phyloP scores from a whole-genome alignment of 30 jellyfish, hydroid and myxozoan genomes.

The Catostylus mosaicus region DNA sequence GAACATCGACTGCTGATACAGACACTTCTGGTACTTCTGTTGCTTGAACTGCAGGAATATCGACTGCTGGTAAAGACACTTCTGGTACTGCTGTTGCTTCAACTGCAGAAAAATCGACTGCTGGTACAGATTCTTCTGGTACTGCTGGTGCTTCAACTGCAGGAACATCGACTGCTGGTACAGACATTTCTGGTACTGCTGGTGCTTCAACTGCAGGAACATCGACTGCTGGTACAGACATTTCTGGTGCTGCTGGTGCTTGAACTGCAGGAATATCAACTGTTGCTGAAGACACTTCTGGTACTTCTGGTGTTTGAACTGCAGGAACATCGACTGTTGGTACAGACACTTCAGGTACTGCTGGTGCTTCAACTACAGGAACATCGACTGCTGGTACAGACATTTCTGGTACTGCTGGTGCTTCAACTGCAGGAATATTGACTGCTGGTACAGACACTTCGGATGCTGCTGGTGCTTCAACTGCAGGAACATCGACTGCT shows the following conservation, averaged over 20 bases:
- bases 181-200: background rate
- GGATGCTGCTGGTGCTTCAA: too few relatives aligned
- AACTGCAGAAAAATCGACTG: background rate
- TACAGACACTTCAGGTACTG: background rate
- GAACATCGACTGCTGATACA: background rate
- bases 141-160: background rate
- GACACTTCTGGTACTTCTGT: background rate
- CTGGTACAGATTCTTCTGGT: background rate
- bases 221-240: background rate
- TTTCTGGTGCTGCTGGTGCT: background rate
- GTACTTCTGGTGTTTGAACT: background rate
- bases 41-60: background rate
- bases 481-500: background rate
- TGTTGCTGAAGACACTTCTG: background rate
- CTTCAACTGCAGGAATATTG: background rate
- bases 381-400: slow-evolving; percentile 3
- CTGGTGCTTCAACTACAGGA: slow-evolving; percentile 1
- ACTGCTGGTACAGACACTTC: background rate
- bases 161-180: background rate
- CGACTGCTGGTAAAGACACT: background rate
- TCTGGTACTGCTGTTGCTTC: slow-evolving; percentile 2
- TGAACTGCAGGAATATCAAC: background rate
- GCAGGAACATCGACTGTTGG: background rate
- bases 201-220: background rate
- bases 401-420: background rate